Evolutionary conservation across 2,888 invertebrate genomes (phyloP).

Genomic region (Meloe dianella): DNA sequence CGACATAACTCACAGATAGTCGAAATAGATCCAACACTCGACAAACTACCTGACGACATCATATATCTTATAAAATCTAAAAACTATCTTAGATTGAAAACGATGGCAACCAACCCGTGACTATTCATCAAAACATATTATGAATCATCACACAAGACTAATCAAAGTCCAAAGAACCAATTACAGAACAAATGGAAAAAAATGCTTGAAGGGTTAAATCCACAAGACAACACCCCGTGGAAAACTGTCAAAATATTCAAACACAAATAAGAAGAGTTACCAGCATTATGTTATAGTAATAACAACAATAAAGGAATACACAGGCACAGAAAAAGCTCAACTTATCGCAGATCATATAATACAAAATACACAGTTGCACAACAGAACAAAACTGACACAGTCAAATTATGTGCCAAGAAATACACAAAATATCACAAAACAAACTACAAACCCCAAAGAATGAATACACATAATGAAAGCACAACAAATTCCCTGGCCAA

Average conservation of each 20-base stretch:
- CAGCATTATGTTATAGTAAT: neutral
- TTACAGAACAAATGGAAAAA: conserved; percentile 7
- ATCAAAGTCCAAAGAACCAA: neutral
- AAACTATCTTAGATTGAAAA: conserved; percentile 6
- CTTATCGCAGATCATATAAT: neutral
- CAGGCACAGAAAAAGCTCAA: neutral
- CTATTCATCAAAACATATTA: neutral
- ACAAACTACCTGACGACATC: neutral
- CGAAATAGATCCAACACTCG: neutral
- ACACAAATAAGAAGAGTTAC: neutral
- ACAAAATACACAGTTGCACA: neutral
- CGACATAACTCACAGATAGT: neutral
- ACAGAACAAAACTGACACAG: neutral
- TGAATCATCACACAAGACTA: neutral
- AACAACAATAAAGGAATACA: neutral
- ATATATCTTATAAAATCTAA: neutral
- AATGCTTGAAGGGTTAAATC: neutral
- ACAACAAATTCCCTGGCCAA: conserved; percentile 10
- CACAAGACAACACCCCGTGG: neutral
- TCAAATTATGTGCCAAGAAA: neutral
- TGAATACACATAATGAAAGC: conserved; percentile 1
- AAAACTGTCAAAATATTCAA: neutral
- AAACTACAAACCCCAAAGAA: conserved; percentile 3
- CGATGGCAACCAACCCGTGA: neutral
- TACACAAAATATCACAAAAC: neutral